phyloP scores from a whole-genome alignment of 1,140 invertebrate species.

The Anastrepha ludens region DNA sequence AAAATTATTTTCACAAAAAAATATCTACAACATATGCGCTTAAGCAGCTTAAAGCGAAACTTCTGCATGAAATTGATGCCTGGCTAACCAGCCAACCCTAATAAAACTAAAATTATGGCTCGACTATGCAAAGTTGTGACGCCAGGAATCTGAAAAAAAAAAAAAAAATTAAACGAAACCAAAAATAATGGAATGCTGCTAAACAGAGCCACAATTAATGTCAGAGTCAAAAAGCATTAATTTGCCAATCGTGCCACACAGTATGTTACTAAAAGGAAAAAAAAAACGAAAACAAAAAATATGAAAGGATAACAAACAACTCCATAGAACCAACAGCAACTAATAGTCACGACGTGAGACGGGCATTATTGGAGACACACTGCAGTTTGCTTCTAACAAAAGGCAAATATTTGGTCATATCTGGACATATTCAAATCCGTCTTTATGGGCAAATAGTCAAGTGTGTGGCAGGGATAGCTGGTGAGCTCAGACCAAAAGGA shows the following conservation, averaged over 20 bases:
- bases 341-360: constrained; percentile 35
- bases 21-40: constrained; percentile 49
- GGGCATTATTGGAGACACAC: not conserved
- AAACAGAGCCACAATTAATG: constrained; percentile 21
- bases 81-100: constrained; percentile 11
- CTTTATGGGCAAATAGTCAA: constrained; percentile 49
- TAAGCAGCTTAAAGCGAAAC: constrained; percentile 50
- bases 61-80: not conserved
- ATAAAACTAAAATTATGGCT: constrained; percentile 49
- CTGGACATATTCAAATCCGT: constrained; percentile 52
- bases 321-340: not conserved
- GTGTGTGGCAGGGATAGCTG: not conserved
- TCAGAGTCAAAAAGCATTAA: constrained; percentile 44
- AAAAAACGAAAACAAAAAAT: constrained; percentile 14
- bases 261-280: constrained; percentile 10
- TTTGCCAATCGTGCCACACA: constrained; percentile 47
- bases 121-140: constrained; percentile 23
- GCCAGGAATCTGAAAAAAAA: not conserved
- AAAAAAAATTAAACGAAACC: too few species aligned
- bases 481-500: not conserved
- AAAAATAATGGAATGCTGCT: not conserved
- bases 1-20: not conserved
- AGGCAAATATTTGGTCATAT: constrained; percentile 50
- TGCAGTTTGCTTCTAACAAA: constrained; percentile 11
- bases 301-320: not conserved